A percentile compares a stretch with the other conserved stretches of the same genome.
Evolutionary conservation across 2,888 invertebrate species (phyloP).

Genomic region (Branchipolynoe longqiensis): DNA sequence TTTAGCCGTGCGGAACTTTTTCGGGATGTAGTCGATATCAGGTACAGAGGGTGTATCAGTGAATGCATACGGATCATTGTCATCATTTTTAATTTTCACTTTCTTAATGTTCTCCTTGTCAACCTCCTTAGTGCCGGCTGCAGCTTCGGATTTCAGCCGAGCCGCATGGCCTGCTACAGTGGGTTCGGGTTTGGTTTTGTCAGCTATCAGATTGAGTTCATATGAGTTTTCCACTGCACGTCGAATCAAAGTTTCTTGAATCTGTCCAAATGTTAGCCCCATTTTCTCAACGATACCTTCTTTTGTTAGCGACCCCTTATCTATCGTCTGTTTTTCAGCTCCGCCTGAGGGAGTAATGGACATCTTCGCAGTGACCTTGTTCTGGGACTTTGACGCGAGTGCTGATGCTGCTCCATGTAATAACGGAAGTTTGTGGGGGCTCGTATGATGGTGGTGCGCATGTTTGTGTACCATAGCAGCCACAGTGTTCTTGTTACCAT

Average conservation of each 20-base stretch:
- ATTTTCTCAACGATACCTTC: neutral
- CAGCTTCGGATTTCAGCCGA: neutral
- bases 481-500: neutral
- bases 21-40: constrained; percentile 25
- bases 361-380: neutral
- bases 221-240: constrained; percentile 62
- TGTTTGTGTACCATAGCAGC: neutral
- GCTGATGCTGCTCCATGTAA: constrained; percentile 8
- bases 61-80: constrained; percentile 39
- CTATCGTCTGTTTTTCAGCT: neutral
- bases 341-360: too few species aligned
- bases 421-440: neutral
- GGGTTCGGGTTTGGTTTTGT: neutral
- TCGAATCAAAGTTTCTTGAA: constrained; percentile 65
- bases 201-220: constrained; percentile 10
- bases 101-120: constrained; percentile 39
- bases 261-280: constrained; percentile 64
- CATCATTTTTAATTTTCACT: neutral
- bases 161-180: neutral
- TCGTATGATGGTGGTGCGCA: too few species aligned
- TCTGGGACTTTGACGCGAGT: constrained; percentile 27
- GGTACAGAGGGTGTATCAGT: neutral
- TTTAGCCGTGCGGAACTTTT: constrained; percentile 27
- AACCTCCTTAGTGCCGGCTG: neutral
- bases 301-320: constrained; percentile 8